phyloP scores from a whole-genome alignment of 2,888 invertebrate species.

The Onchidella celtica region DNA sequence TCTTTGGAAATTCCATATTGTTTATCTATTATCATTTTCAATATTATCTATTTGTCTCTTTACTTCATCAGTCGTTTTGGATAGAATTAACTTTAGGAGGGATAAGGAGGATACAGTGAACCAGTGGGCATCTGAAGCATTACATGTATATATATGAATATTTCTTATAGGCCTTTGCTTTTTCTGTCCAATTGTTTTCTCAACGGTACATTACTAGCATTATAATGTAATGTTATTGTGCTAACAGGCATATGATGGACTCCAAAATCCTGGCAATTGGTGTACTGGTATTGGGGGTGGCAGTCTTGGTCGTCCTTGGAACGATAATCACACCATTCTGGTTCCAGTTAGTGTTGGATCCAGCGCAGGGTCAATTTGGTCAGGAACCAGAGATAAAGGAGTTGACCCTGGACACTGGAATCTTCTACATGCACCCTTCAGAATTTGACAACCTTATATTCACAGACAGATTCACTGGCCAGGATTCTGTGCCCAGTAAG shows the following conservation, averaged over 20 bases:
- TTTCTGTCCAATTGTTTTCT: too few relatives aligned
- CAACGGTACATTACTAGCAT: not conserved
- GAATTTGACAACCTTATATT: constrained; percentile 56
- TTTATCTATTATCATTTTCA: too few relatives aligned
- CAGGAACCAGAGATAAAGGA: constrained; percentile 48
- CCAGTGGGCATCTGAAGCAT: too few relatives aligned
- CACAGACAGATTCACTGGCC: constrained; percentile 57
- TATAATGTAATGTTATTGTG: not conserved
- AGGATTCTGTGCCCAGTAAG: constrained; percentile 61
- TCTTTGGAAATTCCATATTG: too few relatives aligned
- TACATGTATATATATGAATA: too few relatives aligned
- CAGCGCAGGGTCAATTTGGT: constrained; percentile 55
- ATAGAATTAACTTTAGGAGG: too few relatives aligned
- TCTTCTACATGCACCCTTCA: constrained; percentile 55
- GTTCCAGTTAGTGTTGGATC: constrained; percentile 51
- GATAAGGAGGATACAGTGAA: too few relatives aligned
- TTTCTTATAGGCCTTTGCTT: too few relatives aligned
- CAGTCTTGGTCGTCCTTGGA: constrained; percentile 23
- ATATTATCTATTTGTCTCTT: too few relatives aligned
- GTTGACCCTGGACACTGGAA: constrained; percentile 55
- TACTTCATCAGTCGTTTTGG: too few relatives aligned
- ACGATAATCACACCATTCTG: constrained; percentile 52
- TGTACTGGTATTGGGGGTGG: constrained; percentile 45
- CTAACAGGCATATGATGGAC: constrained; percentile 45
- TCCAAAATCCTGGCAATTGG: constrained; percentile 52